Base-by-base conservation (phyloP, 1,140 invertebrate species). In the Danaus plexippus region DNA sequence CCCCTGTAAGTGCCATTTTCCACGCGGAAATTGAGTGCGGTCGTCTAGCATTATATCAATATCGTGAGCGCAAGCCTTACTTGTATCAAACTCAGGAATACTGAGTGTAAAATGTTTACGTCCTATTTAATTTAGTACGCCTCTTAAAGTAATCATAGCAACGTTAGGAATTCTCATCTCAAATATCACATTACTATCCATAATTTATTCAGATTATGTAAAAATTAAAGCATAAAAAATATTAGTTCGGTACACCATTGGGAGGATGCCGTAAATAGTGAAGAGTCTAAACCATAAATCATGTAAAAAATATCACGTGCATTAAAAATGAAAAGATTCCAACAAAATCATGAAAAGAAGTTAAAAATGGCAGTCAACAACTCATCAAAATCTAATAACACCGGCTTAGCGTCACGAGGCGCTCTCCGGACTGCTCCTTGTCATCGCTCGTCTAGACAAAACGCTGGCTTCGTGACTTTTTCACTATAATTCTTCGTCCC, bases 371-470 rank as follows among this genome's bases (percentile, higher is more conserved):
- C 67, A 64, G 71, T 75, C 67, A 76, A 76, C 76, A 76, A 75
- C 71, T 81, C 76, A 76, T 81, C 76, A 79, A 77, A 82, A 81
- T 74, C 71, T 77, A 80, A 82, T 82, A 80, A 80, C 68, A 71
- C 58, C 61, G 62, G 71, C 75, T 78, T 75, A 81, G 70, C 61
- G 70, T 58, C 64, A 55, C 57, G 56, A 53, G 57, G 63, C 58
- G 47, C 40, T 48, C 58, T 50, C 56, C 69, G 52, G 67, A 55
- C 70, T 60, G 51, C 63, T 67, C 54, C 63, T 75, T 72, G 69
- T 72, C 72, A 74, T 73, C 75, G 68, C 67, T 69, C 52, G 80
- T 83, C 78, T 83, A 83, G 80, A 83, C 77, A 80, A 82, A 74
- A 67, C 63, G 65, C 61, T 71, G 61, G 69, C 64, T 68, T 69